These are phyloP conservation scores for Tapirus indicus DNA, from an alignment of 2,797 vertebrate genomes.

Conservation along the genomic window DNA sequence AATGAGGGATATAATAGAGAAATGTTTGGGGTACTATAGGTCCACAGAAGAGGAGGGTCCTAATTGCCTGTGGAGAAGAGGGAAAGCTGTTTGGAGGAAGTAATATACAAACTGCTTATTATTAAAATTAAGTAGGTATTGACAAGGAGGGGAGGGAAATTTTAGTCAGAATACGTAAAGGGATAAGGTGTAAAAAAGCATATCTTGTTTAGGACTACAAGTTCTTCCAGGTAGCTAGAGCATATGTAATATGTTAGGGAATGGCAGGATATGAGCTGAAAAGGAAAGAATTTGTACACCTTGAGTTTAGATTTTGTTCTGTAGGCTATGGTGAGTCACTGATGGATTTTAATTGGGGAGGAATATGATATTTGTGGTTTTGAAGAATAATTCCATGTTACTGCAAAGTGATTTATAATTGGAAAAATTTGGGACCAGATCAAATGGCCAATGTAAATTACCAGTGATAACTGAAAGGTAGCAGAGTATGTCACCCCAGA, in stretches of 20 bases:
- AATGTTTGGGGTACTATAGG: not conserved
- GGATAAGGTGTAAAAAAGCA: not conserved
- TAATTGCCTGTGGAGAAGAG: not conserved
- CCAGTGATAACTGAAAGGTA: not conserved
- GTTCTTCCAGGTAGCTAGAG: not conserved
- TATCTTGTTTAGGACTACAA: not conserved
- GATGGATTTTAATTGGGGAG: not conserved
- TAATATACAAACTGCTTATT: not conserved
- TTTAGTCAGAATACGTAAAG: not conserved
- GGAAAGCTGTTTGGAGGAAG: not conserved
- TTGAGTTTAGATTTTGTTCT: not conserved
- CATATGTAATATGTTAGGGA: not conserved
- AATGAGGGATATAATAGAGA: not conserved
- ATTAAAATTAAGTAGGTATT: not conserved
- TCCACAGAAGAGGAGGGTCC: not conserved
- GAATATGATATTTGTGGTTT: not conserved
- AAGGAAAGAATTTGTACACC: not conserved
- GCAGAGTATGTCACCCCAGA: too few relatives aligned
- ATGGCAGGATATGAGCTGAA: not conserved
- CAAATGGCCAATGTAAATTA: not conserved
- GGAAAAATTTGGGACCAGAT: not conserved
- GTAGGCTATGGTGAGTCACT: not conserved
- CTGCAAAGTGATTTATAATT: not conserved
- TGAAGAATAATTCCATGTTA: not conserved
- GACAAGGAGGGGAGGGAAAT: not conserved